Evolutionary conservation across 1,140 invertebrate species (phyloP), one percentile per base, ranked within the genome.

Genomic region (Trichogramma pretiosum): DNA sequence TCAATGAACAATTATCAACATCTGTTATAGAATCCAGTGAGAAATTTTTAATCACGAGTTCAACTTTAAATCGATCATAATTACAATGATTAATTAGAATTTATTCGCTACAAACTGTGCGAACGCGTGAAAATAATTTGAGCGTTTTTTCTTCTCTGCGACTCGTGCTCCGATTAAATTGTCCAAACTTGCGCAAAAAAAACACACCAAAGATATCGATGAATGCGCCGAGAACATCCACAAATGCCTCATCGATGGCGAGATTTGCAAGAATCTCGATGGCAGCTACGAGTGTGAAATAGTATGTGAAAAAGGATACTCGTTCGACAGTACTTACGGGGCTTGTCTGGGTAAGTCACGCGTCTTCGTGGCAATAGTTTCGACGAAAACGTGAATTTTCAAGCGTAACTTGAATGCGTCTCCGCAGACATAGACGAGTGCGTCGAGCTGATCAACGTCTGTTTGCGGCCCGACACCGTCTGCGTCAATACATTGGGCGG

Each of bases 221-320:
- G 77, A 79, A 50, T 79, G 77, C 50, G 54, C 45, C 10, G 70
- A 72, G 48, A 59, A 58, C 14, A 62, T 68, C 21, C 60, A 70
- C 40, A 64, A 63, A 19, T 68, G 70, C 39, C 47, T 67, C n/a
- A 45, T 60, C 19, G 67, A 64, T 32, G 59, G 58, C 5, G 73
- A 77, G 48, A 58, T 44, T n/a, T 80, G 78, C 48, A 58, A 65
- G 38, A 80, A 80, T 51, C 75, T 62, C 9, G 63, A 70, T 21
- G 77, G 77, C 7, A 73, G 68, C 24, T 80, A 75, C 39, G 65
- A 69, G 18, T 80, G 81, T 60, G 60, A 65, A 36, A 49, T 65
- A 16, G 77, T 76, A 56, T 87, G 84, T 56, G 75, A 76, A 2
- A 75, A 78, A 26, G 84, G 84, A 7, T 85, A 80, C 58, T 76